Conservation (phyloP, 2,888 invertebrate species). For the Drosophila longiperda region DNA sequence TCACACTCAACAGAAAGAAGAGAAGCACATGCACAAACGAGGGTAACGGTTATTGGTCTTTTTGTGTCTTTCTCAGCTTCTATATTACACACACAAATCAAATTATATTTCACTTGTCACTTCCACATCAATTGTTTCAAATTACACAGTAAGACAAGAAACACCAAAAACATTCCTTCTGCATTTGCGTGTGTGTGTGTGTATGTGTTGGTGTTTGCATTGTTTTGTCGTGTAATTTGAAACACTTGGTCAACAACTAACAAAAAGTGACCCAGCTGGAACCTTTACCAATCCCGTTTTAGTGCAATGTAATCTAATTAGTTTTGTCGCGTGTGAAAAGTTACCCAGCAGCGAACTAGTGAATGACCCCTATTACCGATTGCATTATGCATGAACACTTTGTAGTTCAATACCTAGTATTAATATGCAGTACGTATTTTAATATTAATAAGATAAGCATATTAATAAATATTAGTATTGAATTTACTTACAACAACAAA, state of each 20-base stretch:
- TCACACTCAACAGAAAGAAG: conserved; percentile 1
- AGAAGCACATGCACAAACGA: background rate
- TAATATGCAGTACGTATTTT: too few relatives aligned
- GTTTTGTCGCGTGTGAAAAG: background rate
- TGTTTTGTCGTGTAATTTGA: conserved; percentile 15
- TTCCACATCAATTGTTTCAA: conserved; percentile 60
- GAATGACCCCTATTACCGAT: background rate
- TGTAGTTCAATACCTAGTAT: too few relatives aligned
- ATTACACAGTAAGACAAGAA: background rate
- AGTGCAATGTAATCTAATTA: conserved; percentile 8
- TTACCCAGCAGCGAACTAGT: background rate
- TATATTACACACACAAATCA: conserved; percentile 17
- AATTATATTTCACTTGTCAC: conserved; percentile 32
- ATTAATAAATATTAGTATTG: background rate
- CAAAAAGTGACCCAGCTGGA: conserved; percentile 6
- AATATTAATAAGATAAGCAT: background rate
- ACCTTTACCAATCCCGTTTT: conserved; percentile 14
- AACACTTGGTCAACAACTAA: conserved; percentile 27
- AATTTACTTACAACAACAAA: conserved; percentile 90
- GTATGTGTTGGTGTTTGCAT: background rate
- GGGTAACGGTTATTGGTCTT: conserved; percentile 14
- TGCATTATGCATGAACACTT: too few relatives aligned
- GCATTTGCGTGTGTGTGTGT: background rate
- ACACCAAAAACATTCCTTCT: conserved; percentile 16
- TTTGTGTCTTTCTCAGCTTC: conserved; percentile 22